Percentiles rank a stretch among this genome's conserved stretches.
These are phyloP conservation scores for Achlya flavicornis DNA, from an alignment of 2,888 invertebrate genomes.

Conservation along the genomic window DNA sequence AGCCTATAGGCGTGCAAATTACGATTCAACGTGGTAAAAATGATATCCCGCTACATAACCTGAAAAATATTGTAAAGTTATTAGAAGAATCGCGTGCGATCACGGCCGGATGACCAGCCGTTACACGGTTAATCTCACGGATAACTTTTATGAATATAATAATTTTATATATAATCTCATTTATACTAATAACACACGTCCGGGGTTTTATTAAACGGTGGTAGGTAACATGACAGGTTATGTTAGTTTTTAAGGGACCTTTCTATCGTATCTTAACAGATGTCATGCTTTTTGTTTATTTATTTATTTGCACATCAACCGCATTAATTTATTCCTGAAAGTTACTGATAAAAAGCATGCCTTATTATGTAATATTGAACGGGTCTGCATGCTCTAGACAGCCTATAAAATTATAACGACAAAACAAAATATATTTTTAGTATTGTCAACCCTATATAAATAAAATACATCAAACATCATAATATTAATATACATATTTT, in stretches of 20 bases:
- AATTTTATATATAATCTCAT: background rate
- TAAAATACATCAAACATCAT: background rate
- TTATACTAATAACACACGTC: background rate
- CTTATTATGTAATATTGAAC: too few relatives aligned
- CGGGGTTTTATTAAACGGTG: background rate
- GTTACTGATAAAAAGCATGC: too few relatives aligned
- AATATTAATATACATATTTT: background rate
- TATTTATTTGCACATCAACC: too few relatives aligned
- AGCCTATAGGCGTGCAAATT: background rate
- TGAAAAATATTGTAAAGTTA: slow-evolving; percentile 4
- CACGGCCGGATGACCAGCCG: slow-evolving; percentile 6
- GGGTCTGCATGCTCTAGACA: too few relatives aligned
- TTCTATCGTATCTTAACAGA: too few relatives aligned
- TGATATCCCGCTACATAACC: slow-evolving; percentile 1
- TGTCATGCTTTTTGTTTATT: too few relatives aligned
- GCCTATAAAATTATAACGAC: too few relatives aligned
- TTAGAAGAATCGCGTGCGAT: background rate
- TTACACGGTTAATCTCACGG: slow-evolving; percentile 5
- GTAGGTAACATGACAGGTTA: too few relatives aligned
- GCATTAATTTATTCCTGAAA: too few relatives aligned
- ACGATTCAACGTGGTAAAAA: background rate
- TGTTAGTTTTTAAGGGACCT: too few relatives aligned
- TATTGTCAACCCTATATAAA: background rate
- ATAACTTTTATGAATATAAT: background rate
- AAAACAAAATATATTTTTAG: too few relatives aligned